Conservation (phyloP, 2,888 invertebrate species). For the Acanthosepion pharaonis region DNA sequence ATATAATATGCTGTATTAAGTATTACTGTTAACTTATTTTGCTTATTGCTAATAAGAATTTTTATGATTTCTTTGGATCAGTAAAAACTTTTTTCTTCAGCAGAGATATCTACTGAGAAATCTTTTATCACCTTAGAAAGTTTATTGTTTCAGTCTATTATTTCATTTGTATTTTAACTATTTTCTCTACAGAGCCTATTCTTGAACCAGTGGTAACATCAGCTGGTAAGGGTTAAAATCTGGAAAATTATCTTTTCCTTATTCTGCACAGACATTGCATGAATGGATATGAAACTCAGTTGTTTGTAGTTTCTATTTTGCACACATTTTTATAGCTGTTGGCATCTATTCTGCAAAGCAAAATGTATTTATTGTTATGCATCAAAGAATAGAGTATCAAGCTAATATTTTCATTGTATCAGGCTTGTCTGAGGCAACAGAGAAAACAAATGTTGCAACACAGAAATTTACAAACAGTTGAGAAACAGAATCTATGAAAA, state of each 20-base stretch:
- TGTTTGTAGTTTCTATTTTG: background rate
- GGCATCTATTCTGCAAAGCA: background rate
- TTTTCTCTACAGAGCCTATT: background rate
- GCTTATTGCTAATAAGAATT: no score
- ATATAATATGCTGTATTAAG: no score
- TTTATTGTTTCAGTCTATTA: background rate
- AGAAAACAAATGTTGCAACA: background rate
- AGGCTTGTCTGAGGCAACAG: background rate
- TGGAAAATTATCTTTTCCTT: background rate
- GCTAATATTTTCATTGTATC: background rate
- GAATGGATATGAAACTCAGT: background rate
- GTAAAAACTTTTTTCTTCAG: background rate
- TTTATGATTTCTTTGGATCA: no score
- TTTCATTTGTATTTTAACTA: slow-evolving; percentile 2
- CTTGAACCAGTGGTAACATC: slow-evolving; percentile 3
- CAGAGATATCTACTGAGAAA: background rate
- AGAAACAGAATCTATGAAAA: background rate
- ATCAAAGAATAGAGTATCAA: background rate
- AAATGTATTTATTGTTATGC: background rate
- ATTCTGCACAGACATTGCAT: background rate
- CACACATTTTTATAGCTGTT: background rate
- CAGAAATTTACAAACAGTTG: background rate
- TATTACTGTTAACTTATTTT: no score
- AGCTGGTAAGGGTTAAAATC: slow-evolving; percentile 12
- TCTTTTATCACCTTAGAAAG: background rate